These are phyloP conservation scores for Bhutanitis thaidina DNA, from an alignment of 2,888 invertebrate species.

Conservation along the genomic window DNA sequence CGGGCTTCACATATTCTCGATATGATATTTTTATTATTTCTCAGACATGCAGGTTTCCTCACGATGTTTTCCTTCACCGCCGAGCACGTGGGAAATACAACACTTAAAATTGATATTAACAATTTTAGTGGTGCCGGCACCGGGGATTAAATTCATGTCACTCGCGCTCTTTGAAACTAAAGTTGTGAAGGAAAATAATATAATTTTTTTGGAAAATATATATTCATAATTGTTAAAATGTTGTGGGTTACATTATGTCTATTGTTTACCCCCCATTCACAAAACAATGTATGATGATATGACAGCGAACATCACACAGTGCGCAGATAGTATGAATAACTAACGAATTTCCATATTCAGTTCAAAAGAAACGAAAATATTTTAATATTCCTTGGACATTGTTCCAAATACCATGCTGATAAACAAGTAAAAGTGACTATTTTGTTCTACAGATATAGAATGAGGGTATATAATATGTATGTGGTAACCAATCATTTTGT, in stretches of 20 bases:
- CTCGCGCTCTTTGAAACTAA: too few species aligned
- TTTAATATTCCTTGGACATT: neutral
- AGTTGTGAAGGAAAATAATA: too few species aligned
- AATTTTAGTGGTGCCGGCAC: too few species aligned
- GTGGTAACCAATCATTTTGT: neutral
- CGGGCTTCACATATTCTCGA: too few species aligned
- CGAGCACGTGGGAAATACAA: too few species aligned
- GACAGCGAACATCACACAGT: conserved; percentile 43
- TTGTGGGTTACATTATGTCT: conserved; percentile 36
- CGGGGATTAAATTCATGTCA: too few species aligned
- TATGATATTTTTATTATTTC: too few species aligned
- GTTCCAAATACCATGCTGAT: neutral
- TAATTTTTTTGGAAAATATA: too few species aligned
- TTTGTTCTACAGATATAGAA: neutral
- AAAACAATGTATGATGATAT: conserved; percentile 45
- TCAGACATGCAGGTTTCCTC: too few species aligned
- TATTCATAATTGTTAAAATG: conserved; percentile 6
- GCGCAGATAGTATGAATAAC: conserved; percentile 25
- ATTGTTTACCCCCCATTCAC: conserved; percentile 49
- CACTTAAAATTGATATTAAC: too few species aligned
- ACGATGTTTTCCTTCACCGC: too few species aligned
- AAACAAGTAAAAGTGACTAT: neutral
- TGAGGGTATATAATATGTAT: neutral
- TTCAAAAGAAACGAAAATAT: neutral
- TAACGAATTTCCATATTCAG: conserved; percentile 5